Evolutionary conservation across 2,113 vertebrate species (phyloP), one percentile per base, ranked within the genome.

Genomic region (Cinclus mexicanus): DNA sequence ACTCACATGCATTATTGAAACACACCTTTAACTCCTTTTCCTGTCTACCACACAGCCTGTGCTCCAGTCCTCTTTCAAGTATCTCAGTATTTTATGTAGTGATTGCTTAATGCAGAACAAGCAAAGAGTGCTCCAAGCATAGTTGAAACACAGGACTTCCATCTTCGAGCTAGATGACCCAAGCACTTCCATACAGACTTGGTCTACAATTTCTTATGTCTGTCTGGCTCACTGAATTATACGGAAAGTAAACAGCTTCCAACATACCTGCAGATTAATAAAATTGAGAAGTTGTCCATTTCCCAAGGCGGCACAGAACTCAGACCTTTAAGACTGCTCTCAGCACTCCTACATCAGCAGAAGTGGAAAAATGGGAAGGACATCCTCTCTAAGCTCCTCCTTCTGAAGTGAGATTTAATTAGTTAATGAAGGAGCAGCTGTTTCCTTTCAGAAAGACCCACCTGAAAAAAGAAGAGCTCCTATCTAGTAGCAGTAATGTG

Each of bases 331-430:
- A 9, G 2, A 1, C 4, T 8, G 8, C 12, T 90, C n/a, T 50
- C 20, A 29, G 8, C 26, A 15, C 35, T 47, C 8, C 23, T 28
- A 1, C 14, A 55, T 6, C 21, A 37, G 3, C 5, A 4, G 8
- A 7, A 50, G 9, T 3, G 3, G 6, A 4, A 55, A 10, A 23
- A 4, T 2, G 1, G 2, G 7, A 3, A 37, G 11, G 67, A 53
- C 6, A 50, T 44, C 12, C 14, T 42, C 23, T 33, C 0, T 35
- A 78, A 89, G 7, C 17, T 28, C 24, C 4, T 80, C 31, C 56
- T 68, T 19, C 24, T 72, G 4, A 42, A 46, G 14, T 29, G 10
- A 47, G 20, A 25, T 3, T 52, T 59, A 55, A 61, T 47, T 57
- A 41, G 25, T 57, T 23, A 47, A 53, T n/a, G 18, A 65, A 74